These are phyloP conservation scores for Poeciliopsis gracilis DNA, from an alignment of 2,797 vertebrate species.

Conservation along the genomic window DNA sequence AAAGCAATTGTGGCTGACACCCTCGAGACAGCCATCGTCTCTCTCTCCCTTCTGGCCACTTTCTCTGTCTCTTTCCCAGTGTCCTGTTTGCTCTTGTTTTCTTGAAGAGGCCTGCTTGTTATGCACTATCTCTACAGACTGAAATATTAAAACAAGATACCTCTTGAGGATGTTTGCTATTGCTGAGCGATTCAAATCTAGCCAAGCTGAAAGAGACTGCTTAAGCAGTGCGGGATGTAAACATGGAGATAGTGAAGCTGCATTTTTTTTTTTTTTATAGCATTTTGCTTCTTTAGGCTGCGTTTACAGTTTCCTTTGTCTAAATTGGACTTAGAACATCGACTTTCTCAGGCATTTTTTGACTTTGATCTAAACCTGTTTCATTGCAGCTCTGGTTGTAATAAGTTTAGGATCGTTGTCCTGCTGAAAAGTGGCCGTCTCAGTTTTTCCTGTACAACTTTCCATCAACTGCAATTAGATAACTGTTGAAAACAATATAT, in stretches of 20 bases:
- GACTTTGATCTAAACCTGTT: neutral
- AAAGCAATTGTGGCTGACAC: conserved; percentile 66
- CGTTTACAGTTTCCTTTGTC: neutral
- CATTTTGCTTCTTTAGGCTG: conserved; percentile 15
- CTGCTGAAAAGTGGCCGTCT: neutral
- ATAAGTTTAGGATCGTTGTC: neutral
- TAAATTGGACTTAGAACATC: neutral
- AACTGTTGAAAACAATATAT: neutral
- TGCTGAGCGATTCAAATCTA: conserved; percentile 43
- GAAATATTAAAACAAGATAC: conserved; percentile 65
- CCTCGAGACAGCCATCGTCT: conserved; percentile 58
- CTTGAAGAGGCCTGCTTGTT: conserved; percentile 57
- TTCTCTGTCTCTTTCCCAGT: conserved; percentile 15
- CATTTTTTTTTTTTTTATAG: conserved; percentile 14
- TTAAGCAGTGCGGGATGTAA: conserved; percentile 40
- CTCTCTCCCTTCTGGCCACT: conserved; percentile 12
- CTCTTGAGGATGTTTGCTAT: conserved; percentile 65
- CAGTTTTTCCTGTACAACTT: neutral
- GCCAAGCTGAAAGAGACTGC: conserved; percentile 39
- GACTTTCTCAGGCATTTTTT: neutral
- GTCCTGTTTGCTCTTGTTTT: conserved; percentile 55
- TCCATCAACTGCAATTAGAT: neutral
- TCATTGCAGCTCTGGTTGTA: neutral
- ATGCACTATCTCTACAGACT: conserved; percentile 59
- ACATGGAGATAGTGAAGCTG: conserved; percentile 43